Conservation (phyloP, 2,888 invertebrate genomes). For the Ecliptopera silaceata region DNA sequence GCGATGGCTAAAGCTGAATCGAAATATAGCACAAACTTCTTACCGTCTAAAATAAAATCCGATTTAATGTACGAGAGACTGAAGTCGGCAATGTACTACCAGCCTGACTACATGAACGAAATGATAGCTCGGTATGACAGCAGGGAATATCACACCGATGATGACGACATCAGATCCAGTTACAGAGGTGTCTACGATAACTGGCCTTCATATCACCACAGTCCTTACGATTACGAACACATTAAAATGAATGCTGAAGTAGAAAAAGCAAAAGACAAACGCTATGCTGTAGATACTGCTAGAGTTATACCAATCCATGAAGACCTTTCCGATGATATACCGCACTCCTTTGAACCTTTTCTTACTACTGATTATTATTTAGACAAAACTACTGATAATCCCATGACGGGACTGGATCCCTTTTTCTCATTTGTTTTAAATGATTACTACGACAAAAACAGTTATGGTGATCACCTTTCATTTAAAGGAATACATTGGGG, state of each 20-base stretch:
- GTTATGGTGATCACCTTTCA: constrained; percentile 56
- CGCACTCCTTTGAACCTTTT: constrained; percentile 33
- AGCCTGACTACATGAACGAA: constrained; percentile 42
- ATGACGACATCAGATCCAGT: constrained; percentile 63
- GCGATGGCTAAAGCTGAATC: constrained; percentile 45
- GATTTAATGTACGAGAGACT: constrained; percentile 50
- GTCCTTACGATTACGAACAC: constrained; percentile 59
- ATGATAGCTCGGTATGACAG: constrained; percentile 35
- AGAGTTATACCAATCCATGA: constrained; percentile 67
- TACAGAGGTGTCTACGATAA: constrained; percentile 51
- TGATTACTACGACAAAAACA: constrained; percentile 61
- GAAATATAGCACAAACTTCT: constrained; percentile 40
- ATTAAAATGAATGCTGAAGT: constrained; percentile 47
- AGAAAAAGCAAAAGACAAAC: constrained; percentile 66
- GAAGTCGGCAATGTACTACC: constrained; percentile 52
- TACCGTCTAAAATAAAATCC: constrained; percentile 44
- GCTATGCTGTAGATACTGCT: constrained; percentile 44
- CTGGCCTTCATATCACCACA: constrained; percentile 64
- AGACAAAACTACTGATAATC: constrained; percentile 52
- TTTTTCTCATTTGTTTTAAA: constrained; percentile 66
- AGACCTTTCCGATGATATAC: constrained; percentile 51
- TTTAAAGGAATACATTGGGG: constrained; percentile 63
- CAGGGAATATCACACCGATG: constrained; percentile 54
- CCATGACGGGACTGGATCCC: constrained; percentile 57
- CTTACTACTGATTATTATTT: constrained; percentile 32